Conservation (phyloP, 2,888 invertebrate species). For the Himalopsyche anomala region DNA sequence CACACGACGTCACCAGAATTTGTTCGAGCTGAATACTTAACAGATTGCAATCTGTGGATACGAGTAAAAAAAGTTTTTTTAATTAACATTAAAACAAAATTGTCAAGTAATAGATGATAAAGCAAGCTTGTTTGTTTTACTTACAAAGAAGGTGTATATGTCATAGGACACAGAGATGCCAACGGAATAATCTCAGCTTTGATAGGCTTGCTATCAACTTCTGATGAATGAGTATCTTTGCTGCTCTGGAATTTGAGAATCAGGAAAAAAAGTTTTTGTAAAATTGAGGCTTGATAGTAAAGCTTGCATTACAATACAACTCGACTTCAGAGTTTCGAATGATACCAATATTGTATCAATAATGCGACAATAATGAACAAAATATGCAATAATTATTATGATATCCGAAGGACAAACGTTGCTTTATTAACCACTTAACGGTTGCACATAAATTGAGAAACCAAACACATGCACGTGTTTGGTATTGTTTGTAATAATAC, state of each 20-base stretch:
- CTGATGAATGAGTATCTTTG: slow-evolving; percentile 48
- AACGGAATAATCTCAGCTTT: slow-evolving; percentile 39
- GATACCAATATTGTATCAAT: too few relatives aligned
- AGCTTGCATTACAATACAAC: too few relatives aligned
- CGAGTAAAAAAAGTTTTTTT: background rate
- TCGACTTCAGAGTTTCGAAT: too few relatives aligned
- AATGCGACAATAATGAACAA: too few relatives aligned
- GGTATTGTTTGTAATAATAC: too few relatives aligned
- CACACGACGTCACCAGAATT: slow-evolving; percentile 81
- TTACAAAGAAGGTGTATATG: slow-evolving; percentile 68
- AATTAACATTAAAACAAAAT: background rate
- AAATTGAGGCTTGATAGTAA: background rate
- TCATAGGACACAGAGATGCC: slow-evolving; percentile 67
- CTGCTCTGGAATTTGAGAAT: slow-evolving; percentile 51
- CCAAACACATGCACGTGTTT: too few relatives aligned
- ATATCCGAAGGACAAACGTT: too few relatives aligned
- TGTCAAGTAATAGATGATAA: background rate
- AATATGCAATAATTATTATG: too few relatives aligned
- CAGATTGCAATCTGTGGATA: slow-evolving; percentile 71
- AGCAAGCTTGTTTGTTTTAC: slow-evolving; percentile 60
- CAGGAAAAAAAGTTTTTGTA: background rate
- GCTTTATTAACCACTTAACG: too few relatives aligned
- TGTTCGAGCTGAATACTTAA: slow-evolving; percentile 73
- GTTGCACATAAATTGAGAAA: too few relatives aligned
- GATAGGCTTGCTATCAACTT: background rate